Base-by-base conservation (phyloP, 2,797 vertebrate species). In the Spea hammondii region DNA sequence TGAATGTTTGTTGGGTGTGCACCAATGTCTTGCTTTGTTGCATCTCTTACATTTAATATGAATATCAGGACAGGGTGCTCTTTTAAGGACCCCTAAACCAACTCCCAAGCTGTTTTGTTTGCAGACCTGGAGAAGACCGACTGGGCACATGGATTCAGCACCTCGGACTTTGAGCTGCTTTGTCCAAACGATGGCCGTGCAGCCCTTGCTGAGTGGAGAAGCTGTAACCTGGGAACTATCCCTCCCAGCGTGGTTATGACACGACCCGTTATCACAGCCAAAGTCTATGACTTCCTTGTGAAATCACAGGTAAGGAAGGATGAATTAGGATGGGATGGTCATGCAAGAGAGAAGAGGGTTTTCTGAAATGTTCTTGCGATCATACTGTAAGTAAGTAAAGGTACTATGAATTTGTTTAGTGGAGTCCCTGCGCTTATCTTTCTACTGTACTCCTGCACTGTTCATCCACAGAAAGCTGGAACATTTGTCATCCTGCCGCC, bases 161-260 rank as follows among this genome's bases (percentile, higher is more conserved):
- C 86, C 0, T 78, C 85, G 9, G 94, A 95, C 84, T 95, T 97
- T 79, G 94, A 96, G 70, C 86, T 97, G 54, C 68, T 97, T 79
- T 97, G 96, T 82, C 79, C 8, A 0, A 91, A 95, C 0, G 94
- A 95, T 45, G 88, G 83, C 0, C 93, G 92, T 0, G 91, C 91
- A 0, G 84, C 93, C 1, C 69, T 97, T 79, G 91, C 92, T 0
- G 92, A 95, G 9, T 97, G 95, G 95, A 87, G 90, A 51, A 89
- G 76, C 71, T 97, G 96, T 81, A 94, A 96, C 81, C 89, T 97
- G 0, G 96, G 95, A 46, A 73, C 80, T 2, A 65, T 97, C 60
- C 95, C 95, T 1, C 94, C 96, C 1, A 94, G 91, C 79, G 79
- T 89, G 1, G 83, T 97, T 80, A 95, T 96, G 94, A 95, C 96